phyloP scores from a whole-genome alignment of 2,888 invertebrate genomes.

The Hypomecis punctinalis region DNA sequence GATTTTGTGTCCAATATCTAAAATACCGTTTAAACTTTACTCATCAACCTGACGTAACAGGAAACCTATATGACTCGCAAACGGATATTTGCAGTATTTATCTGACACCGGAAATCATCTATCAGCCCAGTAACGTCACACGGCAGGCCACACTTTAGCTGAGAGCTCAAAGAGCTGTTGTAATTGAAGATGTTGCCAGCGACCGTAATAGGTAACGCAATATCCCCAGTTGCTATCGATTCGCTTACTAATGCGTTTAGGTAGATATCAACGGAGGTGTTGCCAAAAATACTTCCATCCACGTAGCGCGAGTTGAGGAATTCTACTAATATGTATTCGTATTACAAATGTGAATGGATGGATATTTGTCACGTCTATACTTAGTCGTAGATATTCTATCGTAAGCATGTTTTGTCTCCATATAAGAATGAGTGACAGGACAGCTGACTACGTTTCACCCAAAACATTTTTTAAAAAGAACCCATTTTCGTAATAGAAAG shows the following conservation, averaged over 20 bases:
- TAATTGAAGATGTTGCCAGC: constrained; percentile 27
- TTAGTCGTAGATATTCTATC: background rate
- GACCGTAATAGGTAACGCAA: constrained; percentile 23
- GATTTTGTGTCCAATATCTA: background rate
- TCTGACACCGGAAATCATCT: constrained; percentile 24
- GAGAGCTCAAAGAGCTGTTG: background rate
- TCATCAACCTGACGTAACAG: constrained; percentile 15
- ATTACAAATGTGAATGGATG: background rate
- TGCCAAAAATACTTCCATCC: constrained; percentile 20
- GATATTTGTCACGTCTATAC: background rate
- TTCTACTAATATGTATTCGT: background rate
- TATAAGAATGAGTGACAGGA: too few relatives aligned
- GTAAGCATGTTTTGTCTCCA: too few relatives aligned
- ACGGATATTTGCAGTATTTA: constrained; percentile 16
- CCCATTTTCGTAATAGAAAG: too few relatives aligned
- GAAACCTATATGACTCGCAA: constrained; percentile 3
- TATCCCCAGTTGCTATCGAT: constrained; percentile 3
- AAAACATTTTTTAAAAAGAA: too few relatives aligned
- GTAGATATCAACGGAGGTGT: constrained; percentile 10
- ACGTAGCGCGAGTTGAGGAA: background rate
- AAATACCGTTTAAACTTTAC: constrained; percentile 7
- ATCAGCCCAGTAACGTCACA: constrained; percentile 21
- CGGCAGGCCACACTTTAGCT: constrained; percentile 10
- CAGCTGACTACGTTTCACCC: too few relatives aligned
- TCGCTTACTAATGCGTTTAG: background rate